Evolutionary conservation across 2,888 invertebrate genomes (phyloP), one percentile per base, ranked within the genome.

Genomic region (Galeruca laticollis): DNA sequence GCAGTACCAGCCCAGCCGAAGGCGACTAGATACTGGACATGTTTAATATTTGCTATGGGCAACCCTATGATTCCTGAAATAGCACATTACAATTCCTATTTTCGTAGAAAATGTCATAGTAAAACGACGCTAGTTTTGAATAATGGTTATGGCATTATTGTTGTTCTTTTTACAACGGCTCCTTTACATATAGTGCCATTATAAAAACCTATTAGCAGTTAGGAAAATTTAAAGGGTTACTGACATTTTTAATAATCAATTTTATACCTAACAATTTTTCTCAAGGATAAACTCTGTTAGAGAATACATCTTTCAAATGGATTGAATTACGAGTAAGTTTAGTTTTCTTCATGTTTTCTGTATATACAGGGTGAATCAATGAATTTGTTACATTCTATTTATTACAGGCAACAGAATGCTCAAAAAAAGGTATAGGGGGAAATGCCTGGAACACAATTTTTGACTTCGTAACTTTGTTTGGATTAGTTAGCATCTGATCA

Each of bases 21-120:
- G 72, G 75, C 71, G 73, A 73, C 63, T 73, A 76, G 73, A 75
- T 77, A 77, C 71, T 75, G 77, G 76, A 73, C 75, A 72, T 70
- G 65, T 74, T 72, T 71, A 74, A 74, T 74, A 72, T 74, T 71
- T 72, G 72, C 70, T 47, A 54, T 70, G 65, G 66, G 69, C 69
- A 60, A 63, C 68, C 67, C 52, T 51, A 68, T 54, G 73, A 70
- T 61, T 65, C 68, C 70, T 68, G 68, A 71, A 73, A 65, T 57
- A 65, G 69, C 69, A 56, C 68, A 70, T 71, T 70, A 70, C 68
- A 57, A 68, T 69, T 60, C 56, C 69, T 68, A 69, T 66, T 67
- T 63, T 63, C 37, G 18, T 37, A 35, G 51, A 59, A 69, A 69
- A 43, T 60, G 60, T 64, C 18, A 64, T 52, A 26, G 20, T 49